Percentiles rank a stretch among this genome's conserved stretches.
These are phyloP conservation scores for Beroe ovata DNA, from an alignment of 37 sponge, comb jelly and placozoan species.

Conservation along the genomic window DNA sequence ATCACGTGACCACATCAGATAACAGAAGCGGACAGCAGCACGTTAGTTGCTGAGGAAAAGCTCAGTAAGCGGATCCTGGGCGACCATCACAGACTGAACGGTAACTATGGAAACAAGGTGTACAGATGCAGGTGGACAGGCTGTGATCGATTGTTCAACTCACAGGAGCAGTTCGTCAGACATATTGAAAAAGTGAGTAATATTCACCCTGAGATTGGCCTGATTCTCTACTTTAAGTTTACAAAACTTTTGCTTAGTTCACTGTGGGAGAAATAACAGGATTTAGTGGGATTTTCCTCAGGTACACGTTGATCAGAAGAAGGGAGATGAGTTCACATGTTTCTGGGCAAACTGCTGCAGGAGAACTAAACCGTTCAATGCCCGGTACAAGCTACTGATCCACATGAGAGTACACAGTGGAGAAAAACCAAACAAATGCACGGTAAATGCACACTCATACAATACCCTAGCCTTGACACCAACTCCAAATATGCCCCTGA, in stretches of 20 bases:
- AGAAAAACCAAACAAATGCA: constrained; percentile 94
- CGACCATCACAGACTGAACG: background rate
- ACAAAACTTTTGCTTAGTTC: too few relatives aligned
- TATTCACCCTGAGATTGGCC: too few relatives aligned
- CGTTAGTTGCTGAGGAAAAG: background rate
- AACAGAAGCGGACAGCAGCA: constrained; percentile 67
- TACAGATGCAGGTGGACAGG: constrained; percentile 75
- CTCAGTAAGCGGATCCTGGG: background rate
- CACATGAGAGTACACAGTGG: constrained; percentile 96
- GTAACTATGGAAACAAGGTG: background rate
- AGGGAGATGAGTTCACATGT: constrained; percentile 77
- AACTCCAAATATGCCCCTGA: too few relatives aligned
- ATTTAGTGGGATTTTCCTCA: background rate
- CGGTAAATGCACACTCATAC: too few relatives aligned
- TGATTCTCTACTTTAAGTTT: too few relatives aligned
- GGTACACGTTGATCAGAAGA: constrained; percentile 80
- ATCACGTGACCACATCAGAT: constrained; percentile 55
- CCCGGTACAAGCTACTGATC: constrained; percentile 90
- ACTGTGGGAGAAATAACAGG: too few relatives aligned
- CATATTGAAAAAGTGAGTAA: constrained; percentile 78
- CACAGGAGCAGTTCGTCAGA: constrained; percentile 79
- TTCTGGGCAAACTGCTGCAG: constrained; percentile 79
- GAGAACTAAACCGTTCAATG: constrained; percentile 85
- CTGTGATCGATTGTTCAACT: constrained; percentile 72
- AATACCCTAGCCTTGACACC: too few relatives aligned